Conservation (phyloP, 2,888 invertebrate genomes). For the Melikaiella ostensackeni region DNA sequence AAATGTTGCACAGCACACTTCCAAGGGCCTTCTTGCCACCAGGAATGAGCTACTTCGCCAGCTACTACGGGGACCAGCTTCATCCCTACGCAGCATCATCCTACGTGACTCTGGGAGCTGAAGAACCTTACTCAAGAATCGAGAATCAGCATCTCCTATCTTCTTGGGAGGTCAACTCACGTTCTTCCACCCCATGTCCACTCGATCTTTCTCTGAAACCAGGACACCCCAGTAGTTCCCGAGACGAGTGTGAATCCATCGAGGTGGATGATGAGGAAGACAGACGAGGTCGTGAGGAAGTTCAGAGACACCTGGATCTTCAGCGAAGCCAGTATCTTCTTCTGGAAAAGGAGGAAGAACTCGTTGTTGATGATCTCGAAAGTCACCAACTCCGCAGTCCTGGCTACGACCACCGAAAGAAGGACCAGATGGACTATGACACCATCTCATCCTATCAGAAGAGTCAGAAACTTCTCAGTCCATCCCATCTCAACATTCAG, state of each 20-base stretch:
- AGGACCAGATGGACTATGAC: constrained; percentile 39
- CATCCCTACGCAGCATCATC: constrained; percentile 60
- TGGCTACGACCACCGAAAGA: constrained; percentile 61
- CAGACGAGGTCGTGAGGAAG: constrained; percentile 55
- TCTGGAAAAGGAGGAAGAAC: constrained; percentile 50
- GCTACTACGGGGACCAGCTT: constrained; percentile 67
- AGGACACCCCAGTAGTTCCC: constrained; percentile 52
- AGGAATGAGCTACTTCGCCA: constrained; percentile 67
- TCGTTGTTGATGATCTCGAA: constrained; percentile 57
- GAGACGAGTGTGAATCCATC: constrained; percentile 62
- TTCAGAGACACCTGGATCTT: constrained; percentile 46
- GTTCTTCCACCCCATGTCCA: constrained; percentile 78
- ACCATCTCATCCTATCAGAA: constrained; percentile 41
- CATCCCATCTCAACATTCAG: constrained; percentile 44
- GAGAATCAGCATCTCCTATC: constrained; percentile 51
- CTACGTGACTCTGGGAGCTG: constrained; percentile 63
- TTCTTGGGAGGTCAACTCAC: constrained; percentile 48
- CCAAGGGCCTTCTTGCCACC: constrained; percentile 71
- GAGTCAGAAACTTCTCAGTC: constrained; percentile 52
- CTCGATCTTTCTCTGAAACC: constrained; percentile 87
- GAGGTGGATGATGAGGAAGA: constrained; percentile 69
- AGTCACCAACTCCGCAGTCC: constrained; percentile 63
- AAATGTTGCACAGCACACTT: constrained; percentile 72
- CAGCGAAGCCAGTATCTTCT: constrained; percentile 38
- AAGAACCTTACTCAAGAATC: constrained; percentile 58